Evolutionary conservation across 2,113 vertebrate species (phyloP).

Genomic region (Apaloderma vittatum): DNA sequence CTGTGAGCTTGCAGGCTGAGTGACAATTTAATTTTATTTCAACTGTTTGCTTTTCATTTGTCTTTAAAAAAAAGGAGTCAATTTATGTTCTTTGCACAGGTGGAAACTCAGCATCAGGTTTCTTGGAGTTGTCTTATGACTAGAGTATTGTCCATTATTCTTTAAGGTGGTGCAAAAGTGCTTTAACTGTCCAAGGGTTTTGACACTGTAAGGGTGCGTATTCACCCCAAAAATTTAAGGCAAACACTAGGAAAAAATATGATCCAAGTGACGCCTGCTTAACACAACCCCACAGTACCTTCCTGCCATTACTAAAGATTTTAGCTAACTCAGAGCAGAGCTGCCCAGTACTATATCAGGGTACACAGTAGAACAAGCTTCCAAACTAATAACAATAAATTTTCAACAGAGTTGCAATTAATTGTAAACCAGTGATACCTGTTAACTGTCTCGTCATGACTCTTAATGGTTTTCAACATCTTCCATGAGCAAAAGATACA

Average conservation of each 20-base stretch:
- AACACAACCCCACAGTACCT: not conserved
- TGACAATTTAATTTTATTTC: constrained; percentile 23
- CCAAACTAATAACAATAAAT: not conserved
- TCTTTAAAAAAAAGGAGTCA: not conserved
- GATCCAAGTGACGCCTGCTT: not conserved
- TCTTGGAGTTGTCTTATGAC: not conserved
- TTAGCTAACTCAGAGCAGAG: not conserved
- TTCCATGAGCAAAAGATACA: not conserved
- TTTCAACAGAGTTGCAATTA: not conserved
- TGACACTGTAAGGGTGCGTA: not conserved
- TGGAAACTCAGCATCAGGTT: not conserved
- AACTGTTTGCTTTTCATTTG: constrained; percentile 11
- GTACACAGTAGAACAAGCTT: not conserved
- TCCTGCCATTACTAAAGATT: not conserved
- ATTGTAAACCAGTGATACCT: not conserved
- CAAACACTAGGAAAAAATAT: not conserved
- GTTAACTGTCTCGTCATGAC: not conserved
- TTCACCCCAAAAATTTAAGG: not conserved
- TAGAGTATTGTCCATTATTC: not conserved
- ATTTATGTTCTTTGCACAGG: not conserved
- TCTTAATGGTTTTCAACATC: not conserved
- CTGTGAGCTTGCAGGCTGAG: not conserved
- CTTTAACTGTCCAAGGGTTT: not conserved
- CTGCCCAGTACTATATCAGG: not conserved
- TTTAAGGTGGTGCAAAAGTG: not conserved